Conservation (phyloP, 2,888 invertebrate genomes). For the Suillia variegata region DNA sequence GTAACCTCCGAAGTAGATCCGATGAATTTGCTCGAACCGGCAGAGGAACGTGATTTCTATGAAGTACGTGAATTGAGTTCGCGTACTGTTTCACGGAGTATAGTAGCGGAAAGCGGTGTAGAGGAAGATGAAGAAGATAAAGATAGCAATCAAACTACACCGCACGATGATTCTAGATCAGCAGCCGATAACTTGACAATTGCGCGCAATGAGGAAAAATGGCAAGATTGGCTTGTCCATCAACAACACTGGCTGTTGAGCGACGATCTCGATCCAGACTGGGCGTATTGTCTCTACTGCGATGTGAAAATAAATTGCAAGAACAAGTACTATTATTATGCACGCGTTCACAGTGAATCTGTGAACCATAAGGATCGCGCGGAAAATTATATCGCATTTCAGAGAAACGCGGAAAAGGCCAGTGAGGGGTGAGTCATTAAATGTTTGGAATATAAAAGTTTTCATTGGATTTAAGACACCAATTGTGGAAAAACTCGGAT, state of each 20-base stretch:
- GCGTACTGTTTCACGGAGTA: neutral
- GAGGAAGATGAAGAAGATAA: conserved; percentile 30
- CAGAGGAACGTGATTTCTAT: conserved; percentile 28
- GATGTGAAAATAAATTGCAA: conserved; percentile 39
- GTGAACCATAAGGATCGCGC: conserved; percentile 48
- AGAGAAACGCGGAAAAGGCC: conserved; percentile 32
- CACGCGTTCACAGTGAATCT: no score
- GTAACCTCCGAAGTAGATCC: conserved; percentile 36
- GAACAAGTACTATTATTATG: no score
- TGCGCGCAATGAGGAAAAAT: conserved; percentile 27
- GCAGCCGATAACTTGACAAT: no score
- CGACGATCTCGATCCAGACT: conserved; percentile 38
- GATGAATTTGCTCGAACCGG: conserved; percentile 46
- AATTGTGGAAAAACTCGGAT: no score
- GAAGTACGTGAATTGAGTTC: conserved; percentile 2
- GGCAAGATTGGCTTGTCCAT: conserved; percentile 42
- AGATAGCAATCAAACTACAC: conserved; percentile 26
- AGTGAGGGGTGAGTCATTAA: conserved; percentile 31
- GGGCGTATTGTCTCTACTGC: conserved; percentile 49
- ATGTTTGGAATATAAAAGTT: no score
- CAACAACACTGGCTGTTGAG: conserved; percentile 49
- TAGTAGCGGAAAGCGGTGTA: conserved; percentile 16
- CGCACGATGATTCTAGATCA: conserved; percentile 10
- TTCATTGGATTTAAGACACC: no score
- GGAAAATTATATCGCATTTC: conserved; percentile 44